Base-by-base conservation (phyloP, 2,113 vertebrate genomes). In the Stegastes partitus region DNA sequence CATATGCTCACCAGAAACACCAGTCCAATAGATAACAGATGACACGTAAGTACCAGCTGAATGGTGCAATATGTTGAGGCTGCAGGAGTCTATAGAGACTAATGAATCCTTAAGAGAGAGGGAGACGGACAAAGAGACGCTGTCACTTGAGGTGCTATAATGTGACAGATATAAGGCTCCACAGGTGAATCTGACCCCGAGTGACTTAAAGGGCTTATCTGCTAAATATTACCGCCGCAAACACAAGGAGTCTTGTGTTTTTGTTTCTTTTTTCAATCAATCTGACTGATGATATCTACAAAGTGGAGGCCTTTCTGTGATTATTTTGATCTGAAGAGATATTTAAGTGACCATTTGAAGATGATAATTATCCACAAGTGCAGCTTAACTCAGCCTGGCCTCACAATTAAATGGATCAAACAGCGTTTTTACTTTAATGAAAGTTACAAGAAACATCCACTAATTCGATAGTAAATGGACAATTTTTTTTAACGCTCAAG, bases 1-100 rank as follows among this genome's bases (percentile, higher is more conserved):
- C 93, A 94, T 93, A 94, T 85, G 92, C 89, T 92, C 85, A 78
- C 54, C 89, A 89, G 69, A 92, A 91, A 90, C 90, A 93, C 93
- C 92, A 94, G 94, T 85, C 91, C 87, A 89, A 93, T 86, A 92
- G 92, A 92, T 92, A 91, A 93, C 91, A 93, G 93, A 92, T 93
- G 92, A 94, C 93, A 92, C 89, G 85, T 92, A 93, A 93, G 92
- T 90, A 93, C 90, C 83, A 77, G 91, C 89, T 89, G 89, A 94
- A 90, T 93, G 84, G 91, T 71, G 88, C 92, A 91, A 93, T 93
- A 94, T 93, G 92, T 90, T 88, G 67, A 81, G 87, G 88, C 87
- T 84, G 77, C 84, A 56, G 84, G 89, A 92, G 90, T 90, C 91
- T 87, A 87, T 87, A 77, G 92, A 85, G 90, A 92, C 90, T 88